Conservation (phyloP, 1,140 invertebrate species). For the Philaenus spumarius region DNA sequence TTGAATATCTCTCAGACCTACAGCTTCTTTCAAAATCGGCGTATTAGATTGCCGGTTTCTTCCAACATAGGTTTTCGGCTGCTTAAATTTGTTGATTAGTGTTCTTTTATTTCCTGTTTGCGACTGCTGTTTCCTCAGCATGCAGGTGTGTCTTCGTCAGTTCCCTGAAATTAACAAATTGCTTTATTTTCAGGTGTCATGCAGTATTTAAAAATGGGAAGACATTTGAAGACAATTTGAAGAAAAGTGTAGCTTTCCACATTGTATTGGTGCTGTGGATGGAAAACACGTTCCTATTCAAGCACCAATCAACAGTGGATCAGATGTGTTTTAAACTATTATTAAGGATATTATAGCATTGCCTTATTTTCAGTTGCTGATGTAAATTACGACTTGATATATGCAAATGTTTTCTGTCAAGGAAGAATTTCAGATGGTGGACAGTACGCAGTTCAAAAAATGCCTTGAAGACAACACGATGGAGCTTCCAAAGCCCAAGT, state of each 20-base stretch:
- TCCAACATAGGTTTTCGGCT: no score
- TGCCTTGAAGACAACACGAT: constrained; percentile 31
- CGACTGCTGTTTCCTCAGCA: no score
- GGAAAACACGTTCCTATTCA: constrained; percentile 44
- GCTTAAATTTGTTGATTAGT: no score
- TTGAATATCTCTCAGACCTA: no score
- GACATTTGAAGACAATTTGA: constrained; percentile 36
- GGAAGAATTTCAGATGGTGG: no score
- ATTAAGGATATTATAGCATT: constrained; percentile 44
- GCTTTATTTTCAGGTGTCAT: constrained; percentile 20
- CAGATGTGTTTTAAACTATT: constrained; percentile 45
- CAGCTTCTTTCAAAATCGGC: no score
- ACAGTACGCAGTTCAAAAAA: constrained; percentile 32
- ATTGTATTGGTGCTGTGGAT: constrained; percentile 41
- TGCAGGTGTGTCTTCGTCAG: no score
- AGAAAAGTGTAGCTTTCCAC: constrained; percentile 38
- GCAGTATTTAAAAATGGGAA: constrained; percentile 28
- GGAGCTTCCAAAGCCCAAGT: constrained; percentile 31
- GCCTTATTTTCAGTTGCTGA: constrained; percentile 45
- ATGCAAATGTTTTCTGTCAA: constrained; percentile 38
- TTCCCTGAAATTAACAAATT: no score
- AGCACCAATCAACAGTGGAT: constrained; percentile 37
- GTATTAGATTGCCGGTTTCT: no score
- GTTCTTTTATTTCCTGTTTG: no score
- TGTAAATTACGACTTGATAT: constrained; percentile 41